Conservation (phyloP, 2,113 vertebrate genomes). For the Gallinago media region DNA sequence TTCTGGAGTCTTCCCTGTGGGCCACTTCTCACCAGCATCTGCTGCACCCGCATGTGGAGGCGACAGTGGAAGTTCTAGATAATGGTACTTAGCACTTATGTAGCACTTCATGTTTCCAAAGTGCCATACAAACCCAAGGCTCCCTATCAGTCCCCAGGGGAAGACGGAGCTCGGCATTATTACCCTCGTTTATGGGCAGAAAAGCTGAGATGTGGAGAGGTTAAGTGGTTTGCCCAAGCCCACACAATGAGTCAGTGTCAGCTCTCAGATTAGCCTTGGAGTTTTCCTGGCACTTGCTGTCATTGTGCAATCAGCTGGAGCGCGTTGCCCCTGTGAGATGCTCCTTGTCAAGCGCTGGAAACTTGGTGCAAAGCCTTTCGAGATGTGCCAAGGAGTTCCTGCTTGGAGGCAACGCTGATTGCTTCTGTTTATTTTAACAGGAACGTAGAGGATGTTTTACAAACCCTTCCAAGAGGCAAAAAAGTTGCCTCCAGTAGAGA, state of each 20-base stretch:
- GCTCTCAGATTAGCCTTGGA: conserved; percentile 11
- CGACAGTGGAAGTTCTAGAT: conserved; percentile 1
- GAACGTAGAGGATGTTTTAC: not conserved
- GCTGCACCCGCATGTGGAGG: not conserved
- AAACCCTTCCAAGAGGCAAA: not conserved
- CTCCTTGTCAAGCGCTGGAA: not conserved
- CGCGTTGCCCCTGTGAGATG: not conserved
- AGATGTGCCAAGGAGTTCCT: not conserved
- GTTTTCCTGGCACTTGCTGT: conserved; percentile 32
- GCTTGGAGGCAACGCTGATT: not conserved
- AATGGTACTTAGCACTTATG: conserved; percentile 8
- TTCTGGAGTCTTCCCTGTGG: not conserved
- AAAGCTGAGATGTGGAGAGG: conserved; percentile 2
- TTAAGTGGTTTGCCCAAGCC: conserved; percentile 55
- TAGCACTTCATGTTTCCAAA: conserved; percentile 34
- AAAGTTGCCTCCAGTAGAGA: not conserved
- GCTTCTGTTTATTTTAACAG: not conserved
- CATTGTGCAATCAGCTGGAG: conserved; percentile 5
- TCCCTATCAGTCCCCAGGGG: not conserved
- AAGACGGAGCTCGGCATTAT: not conserved
- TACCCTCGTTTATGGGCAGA: conserved; percentile 44
- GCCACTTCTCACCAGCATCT: not conserved
- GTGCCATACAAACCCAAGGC: not conserved
- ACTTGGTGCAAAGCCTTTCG: not conserved
- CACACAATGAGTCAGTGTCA: conserved; percentile 41